phyloP scores from a whole-genome alignment of 2,113 vertebrate species.

The Chionomys nivalis region DNA sequence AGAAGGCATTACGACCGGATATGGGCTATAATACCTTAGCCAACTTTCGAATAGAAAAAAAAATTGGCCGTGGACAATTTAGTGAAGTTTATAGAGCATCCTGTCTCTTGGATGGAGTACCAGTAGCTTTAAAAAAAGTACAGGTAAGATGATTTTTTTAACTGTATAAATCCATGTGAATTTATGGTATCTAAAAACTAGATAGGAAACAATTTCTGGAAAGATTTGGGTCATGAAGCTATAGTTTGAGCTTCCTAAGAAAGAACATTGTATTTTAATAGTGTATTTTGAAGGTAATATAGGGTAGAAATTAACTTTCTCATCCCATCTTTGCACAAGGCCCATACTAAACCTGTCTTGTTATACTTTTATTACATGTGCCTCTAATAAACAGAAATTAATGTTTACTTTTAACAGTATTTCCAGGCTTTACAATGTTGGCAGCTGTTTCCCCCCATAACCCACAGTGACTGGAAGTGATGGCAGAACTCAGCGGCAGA shows the following conservation, averaged over 20 bases:
- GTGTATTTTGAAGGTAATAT: neutral
- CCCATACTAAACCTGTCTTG: neutral
- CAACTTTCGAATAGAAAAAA: conserved; percentile 98
- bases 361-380: neutral
- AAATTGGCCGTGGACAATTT: conserved; percentile 98
- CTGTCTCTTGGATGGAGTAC: conserved; percentile 94
- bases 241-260: neutral
- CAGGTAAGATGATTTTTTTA: conserved; percentile 89
- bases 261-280: neutral
- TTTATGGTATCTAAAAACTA: neutral
- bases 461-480: neutral
- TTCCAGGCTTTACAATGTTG: neutral
- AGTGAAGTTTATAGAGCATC: conserved; percentile 98
- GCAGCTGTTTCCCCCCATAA: neutral
- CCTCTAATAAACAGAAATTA: neutral
- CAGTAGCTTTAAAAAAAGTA: conserved; percentile 98
- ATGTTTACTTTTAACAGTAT: neutral
- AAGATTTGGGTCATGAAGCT: neutral
- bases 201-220: neutral
- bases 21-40: conserved; percentile 96
- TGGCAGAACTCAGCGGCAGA: neutral
- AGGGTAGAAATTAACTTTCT: neutral
- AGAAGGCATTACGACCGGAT: conserved; percentile 95
- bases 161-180: neutral
- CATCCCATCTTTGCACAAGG: neutral